Evolutionary conservation across 2,797 vertebrate species (phyloP), one percentile per base, ranked within the genome.

Genomic region (Tapirus indicus): DNA sequence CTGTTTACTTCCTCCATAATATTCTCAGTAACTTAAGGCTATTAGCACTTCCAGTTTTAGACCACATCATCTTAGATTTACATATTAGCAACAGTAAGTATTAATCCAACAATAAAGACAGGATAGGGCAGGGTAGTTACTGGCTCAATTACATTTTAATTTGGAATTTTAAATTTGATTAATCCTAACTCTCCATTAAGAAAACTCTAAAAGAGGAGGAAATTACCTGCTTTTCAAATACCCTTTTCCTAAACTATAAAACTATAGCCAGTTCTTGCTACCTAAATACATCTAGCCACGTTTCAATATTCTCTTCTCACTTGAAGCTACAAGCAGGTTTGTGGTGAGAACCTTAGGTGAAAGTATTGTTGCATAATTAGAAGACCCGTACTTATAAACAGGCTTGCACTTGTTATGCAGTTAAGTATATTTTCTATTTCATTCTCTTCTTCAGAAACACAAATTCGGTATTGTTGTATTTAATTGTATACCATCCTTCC

Each of bases 371-470:
- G 12, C 21, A 32, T 62, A 90, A 68, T 29, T 91, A 75, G 82
- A 87, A 91, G 49, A 83, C 10, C 9, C 2, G 41, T 38, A 56
- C 27, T 93, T 62, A 58, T 5, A 35, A 35, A 66, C 32, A 89
- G 18, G 2, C 58, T 89, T 85, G 80, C 0, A 7, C 25, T 78
- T 64, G 86, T 64, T 72, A n/a, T n/a, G 1, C 29, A 88, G 77
- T 56, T 54, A 14, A 52, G 25, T 13, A 35, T 58, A 72, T 77
- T 72, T 97, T 87, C 21, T 71, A 69, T 44, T 90, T 90, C 35
- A 80, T 90, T 66, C 18, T 88, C 49, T 80, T 86, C 38, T 95
- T 91, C 68, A 56, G n/a, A 85, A 79, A 74, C 29, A 71, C 27
- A 49, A 84, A 88, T 71, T 52, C 23, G 68, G 1, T 47, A 58